Base-by-base conservation (phyloP, 2,113 vertebrate genomes). In the Marmota flaviventris region DNA sequence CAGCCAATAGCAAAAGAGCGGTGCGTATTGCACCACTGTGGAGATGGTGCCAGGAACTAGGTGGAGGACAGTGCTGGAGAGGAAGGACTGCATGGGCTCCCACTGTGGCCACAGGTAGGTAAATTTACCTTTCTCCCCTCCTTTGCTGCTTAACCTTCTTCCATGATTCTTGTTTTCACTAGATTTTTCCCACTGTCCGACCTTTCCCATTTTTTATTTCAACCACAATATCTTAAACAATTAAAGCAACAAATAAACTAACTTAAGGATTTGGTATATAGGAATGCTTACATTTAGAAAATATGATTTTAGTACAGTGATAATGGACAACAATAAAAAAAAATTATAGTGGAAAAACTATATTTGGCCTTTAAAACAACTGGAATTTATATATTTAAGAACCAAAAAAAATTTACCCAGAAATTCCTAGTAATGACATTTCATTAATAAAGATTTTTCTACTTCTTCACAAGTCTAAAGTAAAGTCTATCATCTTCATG, bases 371-470 rank as follows among this genome's bases (percentile, higher is more conserved):
- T 87, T 72, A 91, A 73, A 93, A 34, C 39, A 87, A 48, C 8
- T 8, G 29, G 75, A 10, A 93, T 67, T 42, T 87, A 61, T 39
- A 37, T 32, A 85, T 69, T 73, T 95, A 73, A 76, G 34, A 94
- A 65, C 27, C 4, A 69, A 85, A 77, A 53, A 34, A 70, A 32
- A 1, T 4, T 77, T 70, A 81, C 14, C 10, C 22, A 88, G 39
- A 79, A 96, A 79, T 88, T 95, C 24, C 42, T 69, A 79, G 63
- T 84, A 72, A 91, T 65, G 14, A 85, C 13, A 85, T 24, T 5
- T 92, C 17, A 81, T 56, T 82, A 56, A 89, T 65, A 92, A 25
- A 75, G 17, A 37, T 24, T 84, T 83, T 93, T 91, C 56, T 22
- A 85, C 32, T 70, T 6, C 13, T 92, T 94, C 48, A 88, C 4